Conservation (phyloP, 2,888 invertebrate genomes). For the Cyclophora albipunctata region DNA sequence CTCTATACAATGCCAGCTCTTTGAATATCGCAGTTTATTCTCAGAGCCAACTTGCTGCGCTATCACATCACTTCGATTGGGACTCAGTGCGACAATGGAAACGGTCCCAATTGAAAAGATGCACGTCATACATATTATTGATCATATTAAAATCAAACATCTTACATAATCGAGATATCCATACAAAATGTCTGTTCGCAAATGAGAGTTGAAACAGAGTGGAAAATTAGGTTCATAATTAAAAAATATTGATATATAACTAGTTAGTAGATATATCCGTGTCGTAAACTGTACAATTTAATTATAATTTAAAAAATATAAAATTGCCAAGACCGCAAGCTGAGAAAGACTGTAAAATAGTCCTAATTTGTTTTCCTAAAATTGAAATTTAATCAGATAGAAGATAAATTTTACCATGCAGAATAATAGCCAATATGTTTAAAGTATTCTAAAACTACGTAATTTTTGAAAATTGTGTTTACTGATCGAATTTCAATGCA, state of each 20-base stretch:
- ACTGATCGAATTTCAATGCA: slow-evolving; percentile 15
- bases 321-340: slow-evolving; percentile 57
- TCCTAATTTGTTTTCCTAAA: background rate
- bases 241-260: slow-evolving; percentile 20
- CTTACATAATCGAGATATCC: slow-evolving; percentile 62
- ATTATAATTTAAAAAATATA: slow-evolving; percentile 34
- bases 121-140: slow-evolving; percentile 16
- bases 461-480: slow-evolving; percentile 26
- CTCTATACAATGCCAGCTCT: slow-evolving; percentile 45
- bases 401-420: slow-evolving; percentile 45
- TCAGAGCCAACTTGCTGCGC: slow-evolving; percentile 34
- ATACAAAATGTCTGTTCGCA: slow-evolving; percentile 60
- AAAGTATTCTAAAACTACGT: slow-evolving; percentile 30
- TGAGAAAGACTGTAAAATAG: slow-evolving; percentile 23
- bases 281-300: slow-evolving; percentile 35
- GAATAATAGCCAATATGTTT: slow-evolving; percentile 37
- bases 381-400: slow-evolving; percentile 25
- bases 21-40: slow-evolving; percentile 20
- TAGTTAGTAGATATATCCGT: slow-evolving; percentile 8
- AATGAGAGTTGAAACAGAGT: slow-evolving; percentile 58
- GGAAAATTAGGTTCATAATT: slow-evolving; percentile 42
- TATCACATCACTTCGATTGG: slow-evolving; percentile 34
- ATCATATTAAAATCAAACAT: slow-evolving; percentile 42
- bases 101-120: slow-evolving; percentile 34
- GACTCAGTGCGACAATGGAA: slow-evolving; percentile 17